A percentile compares a stretch with the other conserved stretches of the same genome.
Conservation (phyloP, 2,797 vertebrate species). For the Tapirus indicus region DNA sequence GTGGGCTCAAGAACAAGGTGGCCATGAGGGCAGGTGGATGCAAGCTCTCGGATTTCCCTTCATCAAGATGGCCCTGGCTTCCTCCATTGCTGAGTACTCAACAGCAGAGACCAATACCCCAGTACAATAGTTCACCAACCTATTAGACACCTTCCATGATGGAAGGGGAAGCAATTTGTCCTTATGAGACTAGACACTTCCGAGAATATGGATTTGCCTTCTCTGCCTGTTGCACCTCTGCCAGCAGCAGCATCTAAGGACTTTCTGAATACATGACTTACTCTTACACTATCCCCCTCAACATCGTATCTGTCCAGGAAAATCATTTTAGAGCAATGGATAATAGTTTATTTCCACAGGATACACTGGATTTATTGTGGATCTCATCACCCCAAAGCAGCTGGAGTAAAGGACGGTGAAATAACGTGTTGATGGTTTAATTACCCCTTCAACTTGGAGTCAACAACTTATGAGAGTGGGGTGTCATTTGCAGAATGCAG, state of each 20-base stretch:
- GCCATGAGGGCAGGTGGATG: not conserved
- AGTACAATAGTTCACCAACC: not conserved
- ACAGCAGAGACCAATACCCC: not conserved
- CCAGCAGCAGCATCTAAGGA: not conserved
- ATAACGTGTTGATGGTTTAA: not conserved
- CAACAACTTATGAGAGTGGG: not conserved
- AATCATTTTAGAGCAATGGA: not conserved
- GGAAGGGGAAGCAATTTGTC: not conserved
- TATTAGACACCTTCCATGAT: not conserved
- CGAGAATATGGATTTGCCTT: not conserved
- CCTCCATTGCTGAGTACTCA: not conserved
- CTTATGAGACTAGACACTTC: not conserved
- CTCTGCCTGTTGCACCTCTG: not conserved
- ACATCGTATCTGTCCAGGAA: not conserved
- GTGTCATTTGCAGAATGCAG: not conserved
- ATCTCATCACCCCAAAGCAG: not conserved
- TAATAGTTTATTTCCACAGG: not conserved
- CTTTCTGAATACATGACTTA: not conserved
- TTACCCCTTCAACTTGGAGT: not conserved
- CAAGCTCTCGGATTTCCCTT: not conserved
- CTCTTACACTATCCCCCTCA: not conserved
- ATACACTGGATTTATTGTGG: not conserved
- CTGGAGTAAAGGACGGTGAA: not conserved
- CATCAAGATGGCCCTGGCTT: not conserved
- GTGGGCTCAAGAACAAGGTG: not conserved